These are phyloP conservation scores for Pseudanteris insignis DNA, from an alignment of 2,888 invertebrate species.

Conservation along the genomic window DNA sequence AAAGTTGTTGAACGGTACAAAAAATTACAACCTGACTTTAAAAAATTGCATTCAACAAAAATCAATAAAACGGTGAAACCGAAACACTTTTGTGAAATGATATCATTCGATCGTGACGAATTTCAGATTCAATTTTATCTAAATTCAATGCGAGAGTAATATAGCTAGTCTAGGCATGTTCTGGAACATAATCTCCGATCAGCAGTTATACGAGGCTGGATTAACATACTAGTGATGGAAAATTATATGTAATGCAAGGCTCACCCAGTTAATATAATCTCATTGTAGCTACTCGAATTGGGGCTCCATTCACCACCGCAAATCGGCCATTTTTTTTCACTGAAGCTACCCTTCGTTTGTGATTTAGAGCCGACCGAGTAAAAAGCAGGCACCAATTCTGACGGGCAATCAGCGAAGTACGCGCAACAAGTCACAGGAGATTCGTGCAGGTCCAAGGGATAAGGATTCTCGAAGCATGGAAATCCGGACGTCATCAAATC, in stretches of 20 bases:
- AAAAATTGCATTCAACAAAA: too few relatives aligned
- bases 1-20: too few relatives aligned
- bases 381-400: slow-evolving; percentile 96
- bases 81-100: too few relatives aligned
- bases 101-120: too few relatives aligned
- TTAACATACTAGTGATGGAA: too few relatives aligned
- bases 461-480: slow-evolving; percentile 99
- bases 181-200: neutral
- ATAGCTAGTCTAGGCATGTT: neutral
- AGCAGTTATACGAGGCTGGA: too few relatives aligned
- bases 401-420: slow-evolving; percentile 97
- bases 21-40: too few relatives aligned
- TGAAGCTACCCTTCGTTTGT: slow-evolving; percentile 83
- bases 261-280: slow-evolving; percentile 98
- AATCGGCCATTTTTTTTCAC: slow-evolving; percentile 95
- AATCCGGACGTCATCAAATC: slow-evolving; percentile 95
- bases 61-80: too few relatives aligned
- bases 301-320: slow-evolving; percentile 97
- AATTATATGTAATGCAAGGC: slow-evolving; percentile 46
- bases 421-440: slow-evolving; percentile 97
- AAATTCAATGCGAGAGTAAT: neutral
- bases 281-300: slow-evolving; percentile 95
- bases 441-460: slow-evolving; percentile 99
- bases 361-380: slow-evolving; percentile 88
- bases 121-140: too few relatives aligned